These are phyloP conservation scores for Polypterus senegalus DNA, from an alignment of 2,113 vertebrate genomes.

Conservation along the genomic window DNA sequence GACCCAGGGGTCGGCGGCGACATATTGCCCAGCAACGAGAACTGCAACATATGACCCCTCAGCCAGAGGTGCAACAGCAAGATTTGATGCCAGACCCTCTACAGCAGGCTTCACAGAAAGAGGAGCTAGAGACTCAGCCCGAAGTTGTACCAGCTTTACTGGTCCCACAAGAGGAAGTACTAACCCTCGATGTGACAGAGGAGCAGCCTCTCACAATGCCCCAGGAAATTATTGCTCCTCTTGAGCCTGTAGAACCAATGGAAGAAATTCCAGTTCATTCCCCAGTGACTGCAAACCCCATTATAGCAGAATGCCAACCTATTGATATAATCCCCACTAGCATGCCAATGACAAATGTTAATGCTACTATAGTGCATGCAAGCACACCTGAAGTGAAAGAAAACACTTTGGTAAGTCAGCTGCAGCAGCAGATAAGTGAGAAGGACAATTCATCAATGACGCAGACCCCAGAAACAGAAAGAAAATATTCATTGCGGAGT, in stretches of 20 bases:
- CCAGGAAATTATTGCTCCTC: slow-evolving; percentile 31
- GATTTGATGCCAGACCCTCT: slow-evolving; percentile 5
- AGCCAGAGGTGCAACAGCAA: slow-evolving; percentile 18
- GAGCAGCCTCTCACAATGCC: slow-evolving; percentile 29
- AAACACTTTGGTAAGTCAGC: slow-evolving; percentile 9
- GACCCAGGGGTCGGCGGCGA: slow-evolving; percentile 31
- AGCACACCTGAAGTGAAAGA: neutral
- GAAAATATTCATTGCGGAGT: slow-evolving; percentile 85
- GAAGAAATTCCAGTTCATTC: slow-evolving; percentile 15
- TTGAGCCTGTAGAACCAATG: neutral
- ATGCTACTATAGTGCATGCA: slow-evolving; percentile 4
- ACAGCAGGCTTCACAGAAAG: slow-evolving; percentile 12
- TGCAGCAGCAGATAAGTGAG: slow-evolving; percentile 13
- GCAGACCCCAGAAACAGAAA: slow-evolving; percentile 41
- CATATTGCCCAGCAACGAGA: slow-evolving; percentile 27
- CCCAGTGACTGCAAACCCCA: slow-evolving; percentile 24
- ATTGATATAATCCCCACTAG: neutral
- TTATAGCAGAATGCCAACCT: slow-evolving; percentile 12
- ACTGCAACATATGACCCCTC: neutral
- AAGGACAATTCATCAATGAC: slow-evolving; percentile 20
- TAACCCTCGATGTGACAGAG: slow-evolving; percentile 24
- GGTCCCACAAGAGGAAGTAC: slow-evolving; percentile 11
- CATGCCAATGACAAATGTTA: slow-evolving; percentile 4
- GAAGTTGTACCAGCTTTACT: slow-evolving; percentile 1
- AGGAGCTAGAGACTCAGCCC: slow-evolving; percentile 19